Conservation (phyloP, 2,113 vertebrate species). For the Trachemys scripta region DNA sequence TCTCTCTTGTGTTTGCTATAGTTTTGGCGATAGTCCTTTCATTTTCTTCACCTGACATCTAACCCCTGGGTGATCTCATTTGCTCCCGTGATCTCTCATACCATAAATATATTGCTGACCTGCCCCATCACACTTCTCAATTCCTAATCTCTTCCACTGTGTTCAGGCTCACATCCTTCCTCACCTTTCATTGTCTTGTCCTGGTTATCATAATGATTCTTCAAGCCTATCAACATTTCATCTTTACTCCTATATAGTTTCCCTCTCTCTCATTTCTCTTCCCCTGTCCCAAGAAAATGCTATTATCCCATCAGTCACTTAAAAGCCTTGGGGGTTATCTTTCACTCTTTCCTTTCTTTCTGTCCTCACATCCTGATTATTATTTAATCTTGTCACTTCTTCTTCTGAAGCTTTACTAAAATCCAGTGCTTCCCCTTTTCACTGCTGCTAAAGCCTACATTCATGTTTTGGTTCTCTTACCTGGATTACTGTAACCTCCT, state of each 20-base stretch:
- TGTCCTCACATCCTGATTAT: neutral
- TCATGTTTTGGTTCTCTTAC: neutral
- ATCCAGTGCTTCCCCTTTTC: neutral
- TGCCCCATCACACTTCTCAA: neutral
- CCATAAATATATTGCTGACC: neutral
- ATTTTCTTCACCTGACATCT: neutral
- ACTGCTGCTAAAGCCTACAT: neutral
- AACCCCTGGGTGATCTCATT: neutral
- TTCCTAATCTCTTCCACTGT: neutral
- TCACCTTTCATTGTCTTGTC: neutral
- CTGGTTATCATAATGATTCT: neutral
- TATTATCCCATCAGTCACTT: neutral
- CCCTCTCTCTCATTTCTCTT: neutral
- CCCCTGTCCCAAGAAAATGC: neutral
- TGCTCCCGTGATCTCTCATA: neutral
- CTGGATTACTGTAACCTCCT: neutral
- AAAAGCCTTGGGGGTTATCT: neutral
- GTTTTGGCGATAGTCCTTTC: neutral
- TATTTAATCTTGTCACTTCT: neutral
- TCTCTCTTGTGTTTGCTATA: neutral
- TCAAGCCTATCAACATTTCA: neutral
- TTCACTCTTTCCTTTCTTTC: slow-evolving; percentile 12
- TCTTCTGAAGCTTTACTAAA: neutral
- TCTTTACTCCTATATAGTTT: neutral
- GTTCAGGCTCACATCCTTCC: neutral